Evolutionary conservation across 2,113 vertebrate genomes (phyloP).

Genomic region (Cepphus grylle): DNA sequence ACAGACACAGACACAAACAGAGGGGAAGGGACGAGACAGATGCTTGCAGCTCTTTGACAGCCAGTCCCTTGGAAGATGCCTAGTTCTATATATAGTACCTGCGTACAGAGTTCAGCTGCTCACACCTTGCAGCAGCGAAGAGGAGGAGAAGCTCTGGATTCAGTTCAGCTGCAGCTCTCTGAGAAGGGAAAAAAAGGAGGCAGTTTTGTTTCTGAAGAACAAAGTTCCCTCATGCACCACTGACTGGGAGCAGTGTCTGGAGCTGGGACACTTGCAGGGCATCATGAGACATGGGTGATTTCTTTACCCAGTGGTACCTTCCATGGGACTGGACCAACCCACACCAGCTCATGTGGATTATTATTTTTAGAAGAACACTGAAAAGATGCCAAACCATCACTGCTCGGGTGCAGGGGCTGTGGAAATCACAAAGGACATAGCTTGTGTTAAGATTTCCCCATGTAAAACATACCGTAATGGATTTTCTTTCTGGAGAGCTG

Average conservation of each 20-base stretch:
- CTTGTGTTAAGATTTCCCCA: background rate
- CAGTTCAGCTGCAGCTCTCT: background rate
- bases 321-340: background rate
- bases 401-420: background rate
- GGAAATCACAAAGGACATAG: background rate
- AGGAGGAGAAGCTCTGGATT: background rate
- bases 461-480: accelerated
- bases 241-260: background rate
- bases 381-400: background rate
- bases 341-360: accelerated
- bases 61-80: constrained; percentile 11
- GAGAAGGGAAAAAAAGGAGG: background rate
- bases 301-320: background rate
- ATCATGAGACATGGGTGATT: accelerated
- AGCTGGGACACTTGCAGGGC: background rate
- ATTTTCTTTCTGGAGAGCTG: background rate
- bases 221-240: background rate
- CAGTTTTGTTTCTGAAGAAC: background rate
- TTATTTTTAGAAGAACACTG: background rate
- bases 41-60: background rate
- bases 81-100: constrained; percentile 32
- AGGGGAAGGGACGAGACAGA: background rate
- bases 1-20: background rate
- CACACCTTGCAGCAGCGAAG: constrained; percentile 33
- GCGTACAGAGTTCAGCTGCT: constrained; percentile 8